Evolutionary conservation across 2,888 invertebrate species (phyloP), one percentile per base, ranked within the genome.

Genomic region (Tenthredo livida): DNA sequence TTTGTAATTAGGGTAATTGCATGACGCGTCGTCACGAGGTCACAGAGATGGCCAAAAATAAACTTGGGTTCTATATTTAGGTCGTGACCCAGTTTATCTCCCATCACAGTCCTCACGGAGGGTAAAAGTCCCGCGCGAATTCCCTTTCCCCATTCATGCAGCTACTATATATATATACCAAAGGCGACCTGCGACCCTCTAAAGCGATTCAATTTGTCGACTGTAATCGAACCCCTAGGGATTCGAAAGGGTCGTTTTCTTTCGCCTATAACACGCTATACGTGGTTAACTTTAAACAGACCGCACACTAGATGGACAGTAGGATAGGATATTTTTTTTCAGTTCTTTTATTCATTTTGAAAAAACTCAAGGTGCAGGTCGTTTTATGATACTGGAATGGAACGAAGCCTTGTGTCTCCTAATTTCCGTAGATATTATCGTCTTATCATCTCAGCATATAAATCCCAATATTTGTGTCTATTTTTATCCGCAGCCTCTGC

Each of bases 31-130:
- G 80, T 40, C 6, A 5, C 78, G 78, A 78, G 80, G 80, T 80
- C 61, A 29, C 2, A 17, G 17, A 25, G 10, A 15, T n/a, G 40
- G 15, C 80, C 80, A 61, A 40, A 80, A 61, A 80, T 80, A 80
- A 61, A 50, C 61, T 50, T 5, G 40, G 25, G 9, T 61, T 80
- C 80, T 58, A 80, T 58, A 80, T 80, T 80, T 61, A 40, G 58
- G 61, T 80, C 80, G 40, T 61, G 80, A 80, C 80, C 80, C 58
- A 80, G 58, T 80, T 80, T 61, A 15, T 61, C 58, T 40, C 17
- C 54, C 33, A 10, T 9, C 73, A 12, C 1, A 4, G 40, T 33
- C 33, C 4, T 9, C 73, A 12, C 1, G 10, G 40, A 73, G 29
- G 54, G 29, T 47, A 25, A n/a, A 47, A 37, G 72, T 21, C 75